These are phyloP conservation scores for Nerophis ophidion DNA, from an alignment of 2,113 vertebrate genomes.

Conservation along the genomic window DNA sequence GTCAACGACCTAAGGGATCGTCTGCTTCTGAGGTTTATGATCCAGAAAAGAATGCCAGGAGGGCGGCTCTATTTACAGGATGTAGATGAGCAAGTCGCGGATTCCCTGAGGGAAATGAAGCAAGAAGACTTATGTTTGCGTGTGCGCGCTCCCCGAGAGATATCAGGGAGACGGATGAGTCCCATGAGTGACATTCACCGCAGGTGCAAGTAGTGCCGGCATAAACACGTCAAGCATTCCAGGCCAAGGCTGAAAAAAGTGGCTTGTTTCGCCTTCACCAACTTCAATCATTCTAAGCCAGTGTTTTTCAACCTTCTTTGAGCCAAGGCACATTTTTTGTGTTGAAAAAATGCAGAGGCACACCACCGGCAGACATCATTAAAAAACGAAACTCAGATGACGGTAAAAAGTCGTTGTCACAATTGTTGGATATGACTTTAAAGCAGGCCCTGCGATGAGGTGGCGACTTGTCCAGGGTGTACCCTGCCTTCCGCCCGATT, in stretches of 20 bases:
- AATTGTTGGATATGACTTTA: too few species aligned
- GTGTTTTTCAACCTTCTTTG: too few species aligned
- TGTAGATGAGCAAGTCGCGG: constrained; percentile 25
- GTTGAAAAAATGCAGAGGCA: too few species aligned
- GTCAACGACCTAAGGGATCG: constrained; percentile 32
- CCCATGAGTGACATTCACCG: constrained; percentile 18
- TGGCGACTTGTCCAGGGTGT: too few species aligned
- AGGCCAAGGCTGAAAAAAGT: constrained; percentile 15
- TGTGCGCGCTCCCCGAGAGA: constrained; percentile 28
- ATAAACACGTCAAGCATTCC: constrained; percentile 40
- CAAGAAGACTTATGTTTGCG: constrained; percentile 28
- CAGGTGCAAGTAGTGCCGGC: constrained; percentile 37
- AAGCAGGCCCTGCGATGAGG: too few species aligned
- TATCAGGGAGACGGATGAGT: constrained; percentile 31
- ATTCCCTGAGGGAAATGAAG: constrained; percentile 28
- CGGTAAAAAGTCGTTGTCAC: too few species aligned
- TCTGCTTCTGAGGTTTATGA: constrained; percentile 19
- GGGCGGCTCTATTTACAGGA: constrained; percentile 32
- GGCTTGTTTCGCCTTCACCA: constrained; percentile 19
- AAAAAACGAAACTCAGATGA: too few species aligned
- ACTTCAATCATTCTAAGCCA: background rate
- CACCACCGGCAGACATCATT: too few species aligned
- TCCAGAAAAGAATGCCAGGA: constrained; percentile 10
- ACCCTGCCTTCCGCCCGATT: too few species aligned
- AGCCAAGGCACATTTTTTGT: too few species aligned